These are phyloP conservation scores for Zaprionus lineosus DNA, from an alignment of 2,888 invertebrate genomes.

Conservation along the genomic window DNA sequence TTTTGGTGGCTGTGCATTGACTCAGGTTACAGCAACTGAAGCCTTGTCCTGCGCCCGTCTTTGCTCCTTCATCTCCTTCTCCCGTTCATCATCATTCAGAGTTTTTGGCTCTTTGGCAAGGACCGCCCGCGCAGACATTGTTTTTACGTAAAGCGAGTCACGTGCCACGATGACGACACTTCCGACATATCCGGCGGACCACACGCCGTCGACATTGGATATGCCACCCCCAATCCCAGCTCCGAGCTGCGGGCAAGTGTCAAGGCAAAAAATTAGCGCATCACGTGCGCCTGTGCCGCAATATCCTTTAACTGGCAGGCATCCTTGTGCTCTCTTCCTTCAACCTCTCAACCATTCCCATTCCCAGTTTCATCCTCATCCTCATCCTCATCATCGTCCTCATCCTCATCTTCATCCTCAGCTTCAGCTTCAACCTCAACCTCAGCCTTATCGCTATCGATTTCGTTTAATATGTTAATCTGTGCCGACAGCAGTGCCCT, in stretches of 20 bases:
- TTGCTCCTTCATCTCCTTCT: not conserved
- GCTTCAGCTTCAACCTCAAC: too few relatives aligned
- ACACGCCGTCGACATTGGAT: constrained; percentile 51
- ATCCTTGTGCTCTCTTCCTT: too few relatives aligned
- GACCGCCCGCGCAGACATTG: constrained; percentile 65
- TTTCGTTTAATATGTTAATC: constrained; percentile 79
- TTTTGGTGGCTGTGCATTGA: constrained; percentile 45
- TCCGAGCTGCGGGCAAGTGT: constrained; percentile 67
- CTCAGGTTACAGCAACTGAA: constrained; percentile 52
- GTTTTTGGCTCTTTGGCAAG: constrained; percentile 35
- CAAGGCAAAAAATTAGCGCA: constrained; percentile 77
- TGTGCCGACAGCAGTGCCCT: constrained; percentile 37
- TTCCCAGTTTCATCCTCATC: constrained; percentile 5
- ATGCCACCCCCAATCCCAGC: constrained; percentile 18
- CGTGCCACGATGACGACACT: constrained; percentile 73
- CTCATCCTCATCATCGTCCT: too few relatives aligned
- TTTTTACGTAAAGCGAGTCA: constrained; percentile 60
- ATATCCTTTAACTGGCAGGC: constrained; percentile 63
- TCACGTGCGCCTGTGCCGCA: constrained; percentile 74
- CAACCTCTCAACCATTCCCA: too few relatives aligned
- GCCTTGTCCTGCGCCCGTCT: not conserved
- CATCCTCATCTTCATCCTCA: too few relatives aligned
- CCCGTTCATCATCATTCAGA: not conserved
- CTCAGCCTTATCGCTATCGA: constrained; percentile 66
- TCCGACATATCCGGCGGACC: constrained; percentile 78